Base-by-base conservation (phyloP, 2,113 vertebrate genomes). In the Psilopsiagon aurifrons region DNA sequence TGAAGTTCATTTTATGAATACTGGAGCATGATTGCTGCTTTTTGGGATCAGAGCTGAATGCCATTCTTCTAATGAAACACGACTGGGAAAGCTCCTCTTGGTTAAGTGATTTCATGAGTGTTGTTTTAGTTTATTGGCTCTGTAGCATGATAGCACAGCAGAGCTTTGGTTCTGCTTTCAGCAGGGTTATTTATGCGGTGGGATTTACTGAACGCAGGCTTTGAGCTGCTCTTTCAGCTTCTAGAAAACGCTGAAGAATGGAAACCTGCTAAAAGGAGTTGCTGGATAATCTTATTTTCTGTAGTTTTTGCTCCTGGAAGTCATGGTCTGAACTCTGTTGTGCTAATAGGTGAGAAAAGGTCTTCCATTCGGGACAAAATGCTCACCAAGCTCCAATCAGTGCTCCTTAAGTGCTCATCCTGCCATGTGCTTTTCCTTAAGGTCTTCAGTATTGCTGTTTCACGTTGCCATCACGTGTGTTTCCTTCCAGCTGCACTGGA, bases 121-220 rank as follows among this genome's bases (percentile, higher is more conserved):
- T 83, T 95, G 91, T 44, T 92, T 82, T 69, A 93, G 94, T 97
- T 96, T 92, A 80, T 92, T 92, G 91, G 94, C 94, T 95, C 94
- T 77, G 85, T 7, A 73, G 91, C 63, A 29, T 17, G 83, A 91
- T 75, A 59, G 96, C 91, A 63, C 75, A 78, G 49, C 92, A 87
- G 77, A 92, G 83, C 27, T 0, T 44, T 57, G 86, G 63, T 93
- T 83, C 24, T 88, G 88, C 96, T 89, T 87, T 74, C 83, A 47
- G 80, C 68, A 41, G 55, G 18, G 14, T 60, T 95, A 86, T 88
- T 96, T 85, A 78, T 75, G 80, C 80, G 10, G 59, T 31, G 86
- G 90, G 87, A 90, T 94, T 94, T 92, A 13, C 94, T 87, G 35
- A 62, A 51, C 10, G 3, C 75, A 55, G 62, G 62, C 54, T 62